These are phyloP conservation scores for Marisa cornuarietis DNA, from an alignment of 1,140 invertebrate species.

Conservation along the genomic window DNA sequence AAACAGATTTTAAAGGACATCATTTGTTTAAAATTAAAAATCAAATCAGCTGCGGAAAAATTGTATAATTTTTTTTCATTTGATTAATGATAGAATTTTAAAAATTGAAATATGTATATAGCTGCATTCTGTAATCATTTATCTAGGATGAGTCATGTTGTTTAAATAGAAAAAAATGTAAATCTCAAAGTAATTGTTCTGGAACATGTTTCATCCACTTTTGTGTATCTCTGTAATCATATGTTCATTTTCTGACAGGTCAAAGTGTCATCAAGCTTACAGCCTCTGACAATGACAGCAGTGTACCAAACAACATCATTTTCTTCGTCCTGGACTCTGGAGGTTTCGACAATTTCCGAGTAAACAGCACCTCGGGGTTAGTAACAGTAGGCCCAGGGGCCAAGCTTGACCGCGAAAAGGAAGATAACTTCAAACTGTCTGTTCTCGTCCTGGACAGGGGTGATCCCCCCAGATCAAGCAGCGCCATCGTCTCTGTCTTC, in stretches of 20 bases:
- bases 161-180: no score
- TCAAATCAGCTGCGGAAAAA: no score
- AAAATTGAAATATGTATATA: no score
- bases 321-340: slow-evolving; percentile 48
- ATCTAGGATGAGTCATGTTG: no score
- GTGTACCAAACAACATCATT: slow-evolving; percentile 44
- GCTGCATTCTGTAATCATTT: no score
- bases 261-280: background rate
- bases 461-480: slow-evolving; percentile 30
- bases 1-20: no score
- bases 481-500: slow-evolving; percentile 32
- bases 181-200: no score
- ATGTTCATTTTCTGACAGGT: background rate
- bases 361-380: slow-evolving; percentile 42
- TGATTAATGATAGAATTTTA: background rate
- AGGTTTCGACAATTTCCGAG: slow-evolving; percentile 42
- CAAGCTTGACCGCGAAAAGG: slow-evolving; percentile 43
- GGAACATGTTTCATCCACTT: no score
- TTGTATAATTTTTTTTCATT: background rate
- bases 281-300: slow-evolving; percentile 21
- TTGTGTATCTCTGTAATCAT: no score
- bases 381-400: slow-evolving; percentile 47
- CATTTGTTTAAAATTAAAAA: no score
- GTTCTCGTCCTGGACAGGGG: slow-evolving; percentile 48
- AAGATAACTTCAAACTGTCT: slow-evolving; percentile 31